Conservation (phyloP, 2,888 invertebrate genomes). For the Serrognathus titanus region DNA sequence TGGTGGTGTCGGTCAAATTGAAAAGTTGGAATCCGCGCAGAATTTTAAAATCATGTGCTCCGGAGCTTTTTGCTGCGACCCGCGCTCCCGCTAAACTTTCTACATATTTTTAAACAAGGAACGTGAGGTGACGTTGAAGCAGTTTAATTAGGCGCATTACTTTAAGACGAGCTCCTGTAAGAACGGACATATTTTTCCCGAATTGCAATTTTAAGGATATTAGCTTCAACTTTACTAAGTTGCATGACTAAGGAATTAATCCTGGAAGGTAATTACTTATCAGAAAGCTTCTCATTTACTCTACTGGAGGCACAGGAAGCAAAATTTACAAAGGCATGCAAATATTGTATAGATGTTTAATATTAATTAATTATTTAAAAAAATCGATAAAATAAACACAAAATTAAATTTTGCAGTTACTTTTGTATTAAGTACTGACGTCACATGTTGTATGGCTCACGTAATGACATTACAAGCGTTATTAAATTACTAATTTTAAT, state of each 20-base stretch:
- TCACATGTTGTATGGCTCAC: too few species aligned
- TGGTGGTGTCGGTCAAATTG: constrained; percentile 1
- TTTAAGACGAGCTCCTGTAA: not conserved
- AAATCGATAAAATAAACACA: too few species aligned
- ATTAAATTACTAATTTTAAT: too few species aligned
- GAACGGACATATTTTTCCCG: not conserved
- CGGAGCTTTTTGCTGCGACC: not conserved
- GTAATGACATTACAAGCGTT: too few species aligned
- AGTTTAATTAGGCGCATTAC: constrained; percentile 9
- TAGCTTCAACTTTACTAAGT: constrained; percentile 1
- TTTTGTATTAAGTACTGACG: too few species aligned
- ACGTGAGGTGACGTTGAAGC: constrained; percentile 8
- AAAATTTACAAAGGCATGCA: too few species aligned
- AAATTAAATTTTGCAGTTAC: too few species aligned
- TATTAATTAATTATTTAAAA: too few species aligned
- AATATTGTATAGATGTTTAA: too few species aligned
- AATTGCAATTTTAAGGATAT: constrained; percentile 1
- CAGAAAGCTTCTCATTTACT: too few species aligned
- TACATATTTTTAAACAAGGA: constrained; percentile 10
- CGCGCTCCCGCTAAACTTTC: not conserved
- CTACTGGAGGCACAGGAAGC: too few species aligned
- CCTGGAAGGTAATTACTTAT: too few species aligned
- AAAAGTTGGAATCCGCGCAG: constrained; percentile 1
- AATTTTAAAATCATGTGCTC: constrained; percentile 2
- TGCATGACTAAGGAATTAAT: not conserved